These are phyloP conservation scores for Nebria brevicollis DNA, from an alignment of 2,888 invertebrate genomes.

Conservation along the genomic window DNA sequence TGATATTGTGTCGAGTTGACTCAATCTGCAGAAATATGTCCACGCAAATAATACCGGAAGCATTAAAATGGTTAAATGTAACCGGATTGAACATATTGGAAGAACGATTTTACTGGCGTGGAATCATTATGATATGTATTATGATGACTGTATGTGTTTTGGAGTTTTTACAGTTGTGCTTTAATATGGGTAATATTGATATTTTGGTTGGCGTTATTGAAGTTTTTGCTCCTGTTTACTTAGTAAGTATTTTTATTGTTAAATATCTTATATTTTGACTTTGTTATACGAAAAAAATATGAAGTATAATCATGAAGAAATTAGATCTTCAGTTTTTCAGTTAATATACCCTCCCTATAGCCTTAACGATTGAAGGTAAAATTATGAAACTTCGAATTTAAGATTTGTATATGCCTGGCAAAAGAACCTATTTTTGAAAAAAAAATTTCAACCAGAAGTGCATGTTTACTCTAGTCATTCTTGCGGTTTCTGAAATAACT, in stretches of 20 bases:
- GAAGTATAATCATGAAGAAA: too few relatives aligned
- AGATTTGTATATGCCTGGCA: too few relatives aligned
- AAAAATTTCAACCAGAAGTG: too few relatives aligned
- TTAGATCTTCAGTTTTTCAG: too few relatives aligned
- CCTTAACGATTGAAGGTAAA: too few relatives aligned
- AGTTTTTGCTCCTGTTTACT: conserved; percentile 30
- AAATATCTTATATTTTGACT: neutral
- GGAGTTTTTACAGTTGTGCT: conserved; percentile 19
- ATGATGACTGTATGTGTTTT: neutral
- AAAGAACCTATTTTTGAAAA: too few relatives aligned
- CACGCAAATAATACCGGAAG: conserved; percentile 28
- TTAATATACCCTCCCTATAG: too few relatives aligned
- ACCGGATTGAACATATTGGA: conserved; percentile 26
- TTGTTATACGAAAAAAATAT: too few relatives aligned
- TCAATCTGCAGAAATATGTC: conserved; percentile 18
- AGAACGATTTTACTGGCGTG: conserved; percentile 20
- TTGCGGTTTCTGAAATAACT: too few relatives aligned
- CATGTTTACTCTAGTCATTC: too few relatives aligned
- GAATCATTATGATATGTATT: conserved; percentile 4
- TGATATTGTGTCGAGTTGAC: neutral
- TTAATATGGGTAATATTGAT: conserved; percentile 23
- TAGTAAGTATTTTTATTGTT: conserved; percentile 17
- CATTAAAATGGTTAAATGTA: conserved; percentile 23
- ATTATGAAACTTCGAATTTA: too few relatives aligned
- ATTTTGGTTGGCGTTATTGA: conserved; percentile 31